A percentile compares a stretch with the other conserved stretches of the same genome.
phyloP scores from a whole-genome alignment of 2,113 vertebrate species.

The Odontesthes bonariensis region DNA sequence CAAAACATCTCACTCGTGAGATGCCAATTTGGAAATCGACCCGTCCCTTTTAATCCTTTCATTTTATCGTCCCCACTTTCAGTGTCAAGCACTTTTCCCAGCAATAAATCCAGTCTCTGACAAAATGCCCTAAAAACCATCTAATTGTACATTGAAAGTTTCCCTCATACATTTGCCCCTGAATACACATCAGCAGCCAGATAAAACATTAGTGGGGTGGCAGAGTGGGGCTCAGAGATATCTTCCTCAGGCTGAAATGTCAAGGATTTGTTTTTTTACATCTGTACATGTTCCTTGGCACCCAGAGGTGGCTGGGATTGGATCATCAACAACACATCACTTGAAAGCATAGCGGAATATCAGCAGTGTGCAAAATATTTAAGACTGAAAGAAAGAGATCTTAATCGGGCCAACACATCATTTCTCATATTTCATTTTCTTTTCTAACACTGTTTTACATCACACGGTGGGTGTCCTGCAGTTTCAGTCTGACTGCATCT shows the following conservation, averaged over 20 bases:
- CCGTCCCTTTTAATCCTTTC: slow-evolving; percentile 25
- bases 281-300: neutral
- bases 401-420: neutral
- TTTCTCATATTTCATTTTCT: slow-evolving; percentile 7
- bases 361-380: neutral
- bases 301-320: slow-evolving; percentile 1
- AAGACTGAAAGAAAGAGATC: neutral
- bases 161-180: slow-evolving; percentile 21
- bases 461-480: slow-evolving; percentile 56
- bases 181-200: slow-evolving; percentile 25
- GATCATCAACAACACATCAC: slow-evolving; percentile 4
- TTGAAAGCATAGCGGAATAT: neutral
- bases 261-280: slow-evolving; percentile 26
- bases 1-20: slow-evolving; percentile 15
- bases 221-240: slow-evolving; percentile 16
- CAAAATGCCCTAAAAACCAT: slow-evolving; percentile 53
- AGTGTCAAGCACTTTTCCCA: slow-evolving; percentile 18
- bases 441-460: slow-evolving; percentile 25
- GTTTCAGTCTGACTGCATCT: slow-evolving; percentile 54
- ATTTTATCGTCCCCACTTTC: slow-evolving; percentile 40
- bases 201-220: slow-evolving; percentile 21
- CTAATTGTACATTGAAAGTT: slow-evolving; percentile 58
- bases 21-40: slow-evolving; percentile 31
- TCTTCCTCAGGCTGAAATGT: slow-evolving; percentile 8
- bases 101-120: slow-evolving; percentile 36